A percentile compares a stretch with the other conserved stretches of the same genome.
These are phyloP conservation scores for Zaprionus tsacasi DNA, from an alignment of 1,140 invertebrate genomes.

Conservation along the genomic window DNA sequence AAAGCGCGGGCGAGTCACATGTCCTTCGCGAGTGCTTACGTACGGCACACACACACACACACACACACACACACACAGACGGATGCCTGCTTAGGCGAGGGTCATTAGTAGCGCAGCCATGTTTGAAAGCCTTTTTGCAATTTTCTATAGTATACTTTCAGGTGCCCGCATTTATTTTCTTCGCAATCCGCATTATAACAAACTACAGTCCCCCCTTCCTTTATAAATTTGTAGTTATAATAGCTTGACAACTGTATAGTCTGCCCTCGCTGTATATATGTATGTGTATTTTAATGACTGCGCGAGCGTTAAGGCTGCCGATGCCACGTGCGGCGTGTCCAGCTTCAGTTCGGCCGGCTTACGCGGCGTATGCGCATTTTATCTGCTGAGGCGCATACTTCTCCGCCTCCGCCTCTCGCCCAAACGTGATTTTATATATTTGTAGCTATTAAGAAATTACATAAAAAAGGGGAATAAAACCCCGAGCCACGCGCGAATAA, in stretches of 20 bases:
- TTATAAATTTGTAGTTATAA: background rate
- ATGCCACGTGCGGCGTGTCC: constrained; percentile 61
- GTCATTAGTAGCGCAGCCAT: background rate
- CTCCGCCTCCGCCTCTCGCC: constrained; percentile 15
- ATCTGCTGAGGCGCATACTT: constrained; percentile 69
- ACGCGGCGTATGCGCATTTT: constrained; percentile 74
- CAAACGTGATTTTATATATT: constrained; percentile 67
- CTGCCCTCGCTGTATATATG: constrained; percentile 32
- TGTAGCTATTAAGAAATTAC: constrained; percentile 81
- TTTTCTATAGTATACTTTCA: background rate
- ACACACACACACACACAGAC: constrained; percentile 4
- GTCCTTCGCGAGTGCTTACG: constrained; percentile 47
- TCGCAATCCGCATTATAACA: no score
- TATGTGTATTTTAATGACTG: constrained; percentile 66
- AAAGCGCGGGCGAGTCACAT: constrained; percentile 54
- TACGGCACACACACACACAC: constrained; percentile 3
- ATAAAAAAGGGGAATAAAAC: constrained; percentile 66
- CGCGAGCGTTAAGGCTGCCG: constrained; percentile 49
- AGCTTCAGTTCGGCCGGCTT: constrained; percentile 59
- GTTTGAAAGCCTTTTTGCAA: background rate
- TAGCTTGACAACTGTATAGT: background rate
- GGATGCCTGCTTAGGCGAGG: constrained; percentile 9
- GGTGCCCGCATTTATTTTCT: background rate
- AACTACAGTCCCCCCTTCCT: background rate
- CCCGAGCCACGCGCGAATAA: background rate